Evolutionary conservation across 2,113 vertebrate genomes (phyloP).

Genomic region (Urocynchramus pylzowi): DNA sequence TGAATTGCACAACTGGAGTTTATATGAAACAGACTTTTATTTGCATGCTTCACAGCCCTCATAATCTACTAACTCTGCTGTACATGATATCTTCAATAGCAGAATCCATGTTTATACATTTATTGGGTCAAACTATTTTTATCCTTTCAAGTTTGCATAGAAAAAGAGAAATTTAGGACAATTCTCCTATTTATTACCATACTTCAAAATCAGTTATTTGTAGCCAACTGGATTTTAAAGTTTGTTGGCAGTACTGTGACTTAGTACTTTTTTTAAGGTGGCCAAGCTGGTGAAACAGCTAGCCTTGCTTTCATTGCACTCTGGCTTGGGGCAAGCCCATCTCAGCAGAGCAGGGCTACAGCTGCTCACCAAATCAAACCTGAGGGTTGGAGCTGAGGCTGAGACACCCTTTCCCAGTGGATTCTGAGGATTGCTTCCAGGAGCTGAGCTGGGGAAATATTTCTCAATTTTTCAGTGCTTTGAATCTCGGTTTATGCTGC

Average conservation of each 20-base stretch:
- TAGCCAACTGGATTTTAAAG: background rate
- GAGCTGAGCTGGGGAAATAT: background rate
- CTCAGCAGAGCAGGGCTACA: fast-evolving
- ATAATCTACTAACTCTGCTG: background rate
- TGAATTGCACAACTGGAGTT: background rate
- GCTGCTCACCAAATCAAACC: background rate
- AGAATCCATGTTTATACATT: background rate
- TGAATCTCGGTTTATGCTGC: fast-evolving
- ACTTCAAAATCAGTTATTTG: background rate
- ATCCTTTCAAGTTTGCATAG: background rate
- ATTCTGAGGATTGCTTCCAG: background rate
- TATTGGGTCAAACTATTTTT: background rate
- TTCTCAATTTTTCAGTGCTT: background rate
- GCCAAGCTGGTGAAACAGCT: background rate
- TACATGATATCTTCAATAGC: background rate
- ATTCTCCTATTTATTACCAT: background rate
- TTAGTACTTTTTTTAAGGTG: background rate
- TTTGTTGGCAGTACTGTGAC: background rate
- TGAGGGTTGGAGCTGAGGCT: background rate
- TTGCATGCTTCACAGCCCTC: background rate
- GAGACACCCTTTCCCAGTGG: background rate
- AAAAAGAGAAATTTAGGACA: background rate
- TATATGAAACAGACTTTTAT: background rate
- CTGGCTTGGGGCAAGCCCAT: background rate
- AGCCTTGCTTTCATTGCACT: background rate